phyloP scores from a whole-genome alignment of 2,113 vertebrate species.

The Cettia cetti region DNA sequence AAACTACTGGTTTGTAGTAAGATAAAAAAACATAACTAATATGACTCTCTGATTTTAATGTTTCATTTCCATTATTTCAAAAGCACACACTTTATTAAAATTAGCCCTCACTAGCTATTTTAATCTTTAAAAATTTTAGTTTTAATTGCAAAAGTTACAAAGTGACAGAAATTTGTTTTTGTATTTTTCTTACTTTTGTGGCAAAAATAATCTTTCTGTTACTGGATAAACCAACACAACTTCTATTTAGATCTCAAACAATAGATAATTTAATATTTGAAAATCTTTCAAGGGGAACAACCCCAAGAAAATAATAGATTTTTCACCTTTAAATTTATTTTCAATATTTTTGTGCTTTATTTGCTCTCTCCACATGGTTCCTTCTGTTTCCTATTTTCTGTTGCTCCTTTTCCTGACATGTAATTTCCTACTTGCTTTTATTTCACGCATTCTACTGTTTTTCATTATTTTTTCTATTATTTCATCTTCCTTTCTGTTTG shows the following conservation, averaged over 20 bases:
- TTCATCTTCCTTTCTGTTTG: conserved; percentile 33
- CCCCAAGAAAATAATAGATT: not conserved
- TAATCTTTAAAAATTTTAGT: fast-evolving
- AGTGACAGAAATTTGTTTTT: not conserved
- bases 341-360: conserved; percentile 42
- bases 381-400: not conserved
- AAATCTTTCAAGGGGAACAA: not conserved
- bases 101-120: not conserved
- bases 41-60: not conserved
- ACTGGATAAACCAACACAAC: not conserved
- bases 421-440: conserved; percentile 42
- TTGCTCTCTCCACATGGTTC: conserved; percentile 16
- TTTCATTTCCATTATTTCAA: not conserved
- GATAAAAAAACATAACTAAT: not conserved
- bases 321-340: conserved; percentile 39
- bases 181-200: not conserved
- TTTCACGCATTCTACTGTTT: not conserved
- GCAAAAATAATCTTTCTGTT: not conserved
- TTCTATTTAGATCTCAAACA: not conserved
- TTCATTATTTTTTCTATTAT: conserved; percentile 43
- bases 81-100: not conserved
- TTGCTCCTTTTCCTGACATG: not conserved
- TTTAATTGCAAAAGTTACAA: not conserved
- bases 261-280: not conserved
- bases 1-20: not conserved